Conservation (phyloP, 2,113 vertebrate genomes). For the Istiophorus platypterus region DNA sequence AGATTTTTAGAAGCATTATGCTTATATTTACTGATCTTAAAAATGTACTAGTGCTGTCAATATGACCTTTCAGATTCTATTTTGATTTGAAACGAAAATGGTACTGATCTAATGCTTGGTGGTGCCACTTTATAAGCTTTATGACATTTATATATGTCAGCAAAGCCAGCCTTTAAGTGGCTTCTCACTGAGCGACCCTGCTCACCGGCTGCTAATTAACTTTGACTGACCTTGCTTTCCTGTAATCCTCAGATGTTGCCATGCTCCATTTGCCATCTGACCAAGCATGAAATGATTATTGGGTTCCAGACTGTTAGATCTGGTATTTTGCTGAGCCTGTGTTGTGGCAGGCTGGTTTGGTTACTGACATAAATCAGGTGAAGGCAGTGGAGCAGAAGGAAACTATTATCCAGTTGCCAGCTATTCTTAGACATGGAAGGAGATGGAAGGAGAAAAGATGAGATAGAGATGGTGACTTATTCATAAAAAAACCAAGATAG, state of each 20-base stretch:
- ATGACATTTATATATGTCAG: conserved; percentile 16
- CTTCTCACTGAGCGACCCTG: conserved; percentile 42
- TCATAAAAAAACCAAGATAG: conserved; percentile 17
- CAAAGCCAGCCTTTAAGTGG: conserved; percentile 40
- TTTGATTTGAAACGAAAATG: neutral
- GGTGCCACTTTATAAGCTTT: neutral
- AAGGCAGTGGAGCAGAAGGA: conserved; percentile 6
- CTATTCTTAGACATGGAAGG: conserved; percentile 67
- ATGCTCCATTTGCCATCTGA: conserved; percentile 65
- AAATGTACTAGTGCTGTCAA: neutral
- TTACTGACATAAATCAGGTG: conserved; percentile 69
- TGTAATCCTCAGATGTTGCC: conserved; percentile 53
- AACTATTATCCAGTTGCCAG: conserved; percentile 67
- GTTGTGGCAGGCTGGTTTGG: conserved; percentile 46
- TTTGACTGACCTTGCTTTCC: conserved; percentile 51
- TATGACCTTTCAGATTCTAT: neutral
- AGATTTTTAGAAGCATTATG: too few species aligned
- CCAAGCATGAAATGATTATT: conserved; percentile 76
- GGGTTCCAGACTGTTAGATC: conserved; percentile 66
- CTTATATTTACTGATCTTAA: too few species aligned
- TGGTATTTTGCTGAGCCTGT: conserved; percentile 56
- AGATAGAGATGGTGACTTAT: conserved; percentile 13
- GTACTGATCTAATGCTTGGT: neutral
- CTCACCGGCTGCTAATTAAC: conserved; percentile 57
- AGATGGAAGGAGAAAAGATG: conserved; percentile 30